Evolutionary conservation across 2,797 vertebrate genomes (phyloP), one percentile per base, ranked within the genome.

Genomic region (Danio tinwini): DNA sequence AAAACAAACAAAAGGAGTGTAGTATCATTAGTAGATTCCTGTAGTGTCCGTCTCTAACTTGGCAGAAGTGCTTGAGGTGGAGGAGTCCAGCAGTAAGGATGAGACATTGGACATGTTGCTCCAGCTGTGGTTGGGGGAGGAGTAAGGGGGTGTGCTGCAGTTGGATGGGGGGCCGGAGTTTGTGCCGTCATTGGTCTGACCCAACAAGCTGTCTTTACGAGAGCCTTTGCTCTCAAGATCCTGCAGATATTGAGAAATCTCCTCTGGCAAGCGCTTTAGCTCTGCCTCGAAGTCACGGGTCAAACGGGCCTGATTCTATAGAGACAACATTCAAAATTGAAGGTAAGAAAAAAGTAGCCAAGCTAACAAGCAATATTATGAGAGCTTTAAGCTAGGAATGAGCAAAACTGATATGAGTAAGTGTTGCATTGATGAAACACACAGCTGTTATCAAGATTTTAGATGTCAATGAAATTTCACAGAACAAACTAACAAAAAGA

Each of bases 181-280:
- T 10, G 90, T 85, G 86, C 90, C 93, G 91, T 93, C 93, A 21
- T 93, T 93, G 80, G 90, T 87, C 12, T 91, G 69, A 0, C 91
- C 88, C 82, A 90, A 91, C 63, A 91, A 80, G 63, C 85, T 83
- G 2, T 93, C 90, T 44, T 83, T 91, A 29, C 81, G 44, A 61
- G 90, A 82, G 29, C 90, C 86, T 89, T 93, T 92, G 78, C 84
- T 92, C 0, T 91, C 87, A 0, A 89, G 90, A 82, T 96, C 93
- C 73, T 94, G 91, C 76, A 96, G 92, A 86, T 93, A 92, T 67
- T 88, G 83, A 71, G 89, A 86, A 88, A 95, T 93, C 78, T 97
- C 95, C 55, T 94, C 93, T 0, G 92, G 94, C 13, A 96, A 88
- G 0, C 62, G 85, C 4, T 79, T 86, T 6, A 85, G 83, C 81